phyloP scores from a whole-genome alignment of 53 echinoderm and acorn worm species.

The Paracentrotus lividus region DNA sequence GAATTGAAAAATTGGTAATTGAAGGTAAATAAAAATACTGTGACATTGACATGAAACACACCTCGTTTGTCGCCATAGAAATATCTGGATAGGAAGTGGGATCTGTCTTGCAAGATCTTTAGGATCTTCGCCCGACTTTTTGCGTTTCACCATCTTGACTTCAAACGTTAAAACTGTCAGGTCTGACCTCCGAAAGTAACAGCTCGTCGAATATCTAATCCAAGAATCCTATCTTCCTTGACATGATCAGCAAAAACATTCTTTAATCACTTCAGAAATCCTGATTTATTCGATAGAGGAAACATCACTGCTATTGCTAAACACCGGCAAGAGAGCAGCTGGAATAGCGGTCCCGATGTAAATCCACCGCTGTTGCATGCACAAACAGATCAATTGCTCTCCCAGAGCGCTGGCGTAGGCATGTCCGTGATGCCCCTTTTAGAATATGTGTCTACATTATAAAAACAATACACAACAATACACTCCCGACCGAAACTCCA shows the following conservation, averaged over 20 bases:
- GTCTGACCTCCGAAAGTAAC: background rate
- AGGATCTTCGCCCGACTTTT: slow-evolving; percentile 88
- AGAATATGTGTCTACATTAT: background rate
- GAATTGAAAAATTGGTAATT: too few relatives aligned
- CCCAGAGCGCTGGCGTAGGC: background rate
- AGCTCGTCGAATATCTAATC: background rate
- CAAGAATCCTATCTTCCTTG: background rate
- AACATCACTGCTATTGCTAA: background rate
- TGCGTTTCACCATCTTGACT: slow-evolving; percentile 98
- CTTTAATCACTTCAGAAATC: background rate
- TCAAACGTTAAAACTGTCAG: too few relatives aligned
- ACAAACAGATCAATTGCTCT: background rate
- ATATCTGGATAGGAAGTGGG: slow-evolving; percentile 96
- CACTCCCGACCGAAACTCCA: background rate
- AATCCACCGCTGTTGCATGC: background rate
- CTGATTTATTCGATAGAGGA: background rate
- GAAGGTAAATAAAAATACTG: too few relatives aligned
- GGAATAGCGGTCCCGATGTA: too few relatives aligned
- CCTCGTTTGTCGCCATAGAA: slow-evolving; percentile 98
- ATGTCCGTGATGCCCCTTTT: background rate
- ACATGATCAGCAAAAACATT: background rate
- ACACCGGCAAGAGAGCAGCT: background rate
- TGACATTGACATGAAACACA: too few relatives aligned
- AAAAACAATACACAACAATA: background rate
- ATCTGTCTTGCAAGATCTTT: slow-evolving; percentile 91